These are phyloP conservation scores for Sebastes nivosus DNA, from an alignment of 2,797 vertebrate species.

Conservation along the genomic window DNA sequence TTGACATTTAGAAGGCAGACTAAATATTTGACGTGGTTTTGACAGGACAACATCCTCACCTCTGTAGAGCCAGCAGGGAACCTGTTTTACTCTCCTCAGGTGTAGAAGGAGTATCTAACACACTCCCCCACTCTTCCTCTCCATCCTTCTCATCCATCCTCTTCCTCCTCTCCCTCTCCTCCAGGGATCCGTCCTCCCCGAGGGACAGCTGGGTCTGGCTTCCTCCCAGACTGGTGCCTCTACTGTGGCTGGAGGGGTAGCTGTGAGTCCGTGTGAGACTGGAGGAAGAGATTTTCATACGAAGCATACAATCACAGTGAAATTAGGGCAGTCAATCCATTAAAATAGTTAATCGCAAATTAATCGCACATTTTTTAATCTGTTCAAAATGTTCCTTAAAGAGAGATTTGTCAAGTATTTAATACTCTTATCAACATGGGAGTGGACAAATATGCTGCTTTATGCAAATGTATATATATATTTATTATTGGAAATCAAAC, in stretches of 20 bases:
- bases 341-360: no score
- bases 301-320: no score
- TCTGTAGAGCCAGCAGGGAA: slow-evolving; percentile 43
- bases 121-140: slow-evolving; percentile 54
- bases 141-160: slow-evolving; percentile 19
- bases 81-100: slow-evolving; percentile 45
- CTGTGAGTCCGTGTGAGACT: slow-evolving; percentile 34
- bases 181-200: slow-evolving; percentile 51
- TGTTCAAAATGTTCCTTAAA: no score
- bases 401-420: no score
- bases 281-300: not conserved
- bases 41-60: slow-evolving; percentile 44
- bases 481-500: no score
- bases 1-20: not conserved
- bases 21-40: no score
- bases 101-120: slow-evolving; percentile 19
- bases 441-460: no score
- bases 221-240: slow-evolving; percentile 60
- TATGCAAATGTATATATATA: no score
- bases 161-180: slow-evolving; percentile 30
- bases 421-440: no score
- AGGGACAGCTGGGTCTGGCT: slow-evolving; percentile 64
- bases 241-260: slow-evolving; percentile 41
- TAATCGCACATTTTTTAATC: no score
- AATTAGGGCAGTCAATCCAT: no score